Percentiles rank a stretch among this genome's conserved stretches.
phyloP scores from a whole-genome alignment of 1,140 invertebrate species.

The Cylas formicarius region DNA sequence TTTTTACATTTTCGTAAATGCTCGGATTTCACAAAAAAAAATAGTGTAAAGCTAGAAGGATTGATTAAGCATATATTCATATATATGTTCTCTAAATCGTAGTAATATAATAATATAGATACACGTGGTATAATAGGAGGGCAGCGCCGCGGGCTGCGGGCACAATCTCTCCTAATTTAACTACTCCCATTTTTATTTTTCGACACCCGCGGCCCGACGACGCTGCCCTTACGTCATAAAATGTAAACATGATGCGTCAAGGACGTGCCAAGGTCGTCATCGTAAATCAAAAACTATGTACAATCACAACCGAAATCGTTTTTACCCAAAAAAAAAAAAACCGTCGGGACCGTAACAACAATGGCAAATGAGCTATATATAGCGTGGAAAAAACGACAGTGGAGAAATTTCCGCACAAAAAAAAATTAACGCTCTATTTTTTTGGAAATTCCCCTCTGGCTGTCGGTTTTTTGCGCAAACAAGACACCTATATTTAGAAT shows the following conservation, averaged over 20 bases:
- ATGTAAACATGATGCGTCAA: conserved; percentile 16
- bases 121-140: conserved; percentile 1
- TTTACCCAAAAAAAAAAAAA: no score
- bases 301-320: conserved; percentile 22
- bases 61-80: conserved; percentile 23
- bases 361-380: not conserved
- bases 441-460: no score
- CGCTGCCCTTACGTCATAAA: not conserved
- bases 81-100: conserved; percentile 18
- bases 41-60: conserved; percentile 21
- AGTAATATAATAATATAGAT: conserved; percentile 21
- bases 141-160: not conserved
- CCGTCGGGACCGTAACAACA: not conserved
- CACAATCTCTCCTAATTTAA: conserved; percentile 6
- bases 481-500: no score
- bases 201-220: not conserved
- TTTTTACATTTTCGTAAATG: conserved; percentile 18
- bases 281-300: conserved; percentile 19
- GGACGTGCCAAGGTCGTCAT: conserved; percentile 23
- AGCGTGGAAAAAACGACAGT: no score
- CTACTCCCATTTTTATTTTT: not conserved
- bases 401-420: no score
- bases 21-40: conserved; percentile 16
- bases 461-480: no score
- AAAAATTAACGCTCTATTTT: no score